Conservation (phyloP, 2,797 vertebrate genomes). For the Spondyliosoma cantharus region DNA sequence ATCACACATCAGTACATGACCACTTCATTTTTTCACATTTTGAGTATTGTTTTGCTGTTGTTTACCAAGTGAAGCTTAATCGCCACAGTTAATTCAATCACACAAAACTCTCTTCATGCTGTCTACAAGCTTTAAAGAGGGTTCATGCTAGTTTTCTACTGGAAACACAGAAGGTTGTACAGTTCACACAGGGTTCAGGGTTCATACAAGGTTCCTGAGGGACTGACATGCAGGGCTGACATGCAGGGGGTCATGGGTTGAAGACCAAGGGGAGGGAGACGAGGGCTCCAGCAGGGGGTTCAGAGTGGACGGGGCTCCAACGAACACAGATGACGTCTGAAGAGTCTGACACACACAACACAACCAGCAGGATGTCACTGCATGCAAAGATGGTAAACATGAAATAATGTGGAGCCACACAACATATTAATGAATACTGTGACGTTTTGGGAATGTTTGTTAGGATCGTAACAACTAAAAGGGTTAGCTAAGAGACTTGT, state of each 20-base stretch:
- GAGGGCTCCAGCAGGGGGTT: slow-evolving; percentile 65
- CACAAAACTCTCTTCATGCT: neutral
- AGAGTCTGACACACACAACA: slow-evolving; percentile 73
- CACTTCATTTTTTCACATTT: neutral
- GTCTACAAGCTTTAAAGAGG: neutral
- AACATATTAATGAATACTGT: neutral
- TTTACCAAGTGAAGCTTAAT: neutral
- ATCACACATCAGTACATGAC: too few species aligned
- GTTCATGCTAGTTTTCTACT: neutral
- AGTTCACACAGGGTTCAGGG: slow-evolving; percentile 23
- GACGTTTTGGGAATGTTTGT: neutral
- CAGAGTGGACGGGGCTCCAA: slow-evolving; percentile 80
- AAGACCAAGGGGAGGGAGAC: slow-evolving; percentile 74
- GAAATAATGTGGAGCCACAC: neutral
- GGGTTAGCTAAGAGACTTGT: neutral
- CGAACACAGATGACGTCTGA: slow-evolving; percentile 75
- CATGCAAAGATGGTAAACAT: slow-evolving; percentile 37
- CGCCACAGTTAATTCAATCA: neutral
- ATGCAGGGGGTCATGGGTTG: slow-evolving; percentile 71
- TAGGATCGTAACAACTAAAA: neutral
- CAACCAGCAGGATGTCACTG: slow-evolving; percentile 41
- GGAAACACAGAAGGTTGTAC: neutral
- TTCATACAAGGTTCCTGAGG: slow-evolving; percentile 57
- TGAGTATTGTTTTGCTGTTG: neutral
- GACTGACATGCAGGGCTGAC: slow-evolving; percentile 52